A percentile compares a stretch with the other conserved stretches of the same genome.
These are phyloP conservation scores for Heliconius himera DNA, from an alignment of 1,140 invertebrate species.

Conservation along the genomic window DNA sequence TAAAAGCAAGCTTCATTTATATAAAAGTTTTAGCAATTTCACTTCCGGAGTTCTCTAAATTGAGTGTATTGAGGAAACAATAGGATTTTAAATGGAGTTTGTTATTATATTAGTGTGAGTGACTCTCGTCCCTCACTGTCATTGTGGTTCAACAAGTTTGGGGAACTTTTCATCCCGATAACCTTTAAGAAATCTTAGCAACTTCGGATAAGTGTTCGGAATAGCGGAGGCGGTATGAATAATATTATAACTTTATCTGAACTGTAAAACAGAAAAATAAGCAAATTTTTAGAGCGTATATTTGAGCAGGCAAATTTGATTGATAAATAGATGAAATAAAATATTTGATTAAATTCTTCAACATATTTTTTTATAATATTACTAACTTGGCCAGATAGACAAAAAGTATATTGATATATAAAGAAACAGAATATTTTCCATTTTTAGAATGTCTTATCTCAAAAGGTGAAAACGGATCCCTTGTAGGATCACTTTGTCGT, in stretches of 20 bases:
- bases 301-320: neutral
- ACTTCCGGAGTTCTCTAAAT: neutral
- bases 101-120: neutral
- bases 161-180: slow-evolving; percentile 20
- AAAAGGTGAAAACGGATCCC: too few relatives aligned
- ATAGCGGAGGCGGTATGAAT: slow-evolving; percentile 16
- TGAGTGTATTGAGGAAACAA: slow-evolving; percentile 4
- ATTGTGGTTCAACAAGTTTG: slow-evolving; percentile 16
- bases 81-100: slow-evolving; percentile 2
- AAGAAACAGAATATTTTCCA: too few relatives aligned
- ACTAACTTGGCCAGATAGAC: too few relatives aligned
- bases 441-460: too few relatives aligned
- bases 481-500: too few relatives aligned
- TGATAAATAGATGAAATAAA: too few relatives aligned
- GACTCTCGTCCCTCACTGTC: slow-evolving; percentile 7
- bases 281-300: neutral
- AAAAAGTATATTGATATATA: too few relatives aligned
- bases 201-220: slow-evolving; percentile 16
- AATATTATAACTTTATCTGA: slow-evolving; percentile 12
- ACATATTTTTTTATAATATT: too few relatives aligned
- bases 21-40: neutral
- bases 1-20: neutral
- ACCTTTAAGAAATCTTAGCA: slow-evolving; percentile 23
- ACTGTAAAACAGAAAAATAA: neutral
- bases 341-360: too few relatives aligned